These are phyloP conservation scores for Drosophila miranda DNA, from an alignment of 1,140 invertebrate species.

Conservation along the genomic window DNA sequence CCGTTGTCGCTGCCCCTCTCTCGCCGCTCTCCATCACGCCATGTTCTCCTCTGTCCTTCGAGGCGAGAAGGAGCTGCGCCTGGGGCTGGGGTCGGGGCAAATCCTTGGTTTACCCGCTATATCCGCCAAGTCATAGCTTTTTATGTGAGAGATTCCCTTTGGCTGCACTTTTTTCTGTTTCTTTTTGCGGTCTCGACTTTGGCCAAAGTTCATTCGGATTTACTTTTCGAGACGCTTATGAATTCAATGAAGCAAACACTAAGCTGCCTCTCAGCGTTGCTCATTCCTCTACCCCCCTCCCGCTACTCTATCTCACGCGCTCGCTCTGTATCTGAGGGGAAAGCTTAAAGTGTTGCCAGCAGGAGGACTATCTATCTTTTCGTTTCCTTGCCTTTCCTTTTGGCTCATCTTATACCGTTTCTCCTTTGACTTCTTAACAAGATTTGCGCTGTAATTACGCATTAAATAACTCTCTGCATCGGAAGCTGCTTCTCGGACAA, in stretches of 20 bases:
- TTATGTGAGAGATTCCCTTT: conserved; percentile 32
- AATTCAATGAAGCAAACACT: conserved; percentile 72
- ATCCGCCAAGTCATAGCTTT: conserved; percentile 26
- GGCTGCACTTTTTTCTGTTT: conserved; percentile 18
- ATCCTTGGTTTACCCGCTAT: conserved; percentile 41
- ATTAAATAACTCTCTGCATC: conserved; percentile 66
- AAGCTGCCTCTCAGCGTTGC: conserved; percentile 57
- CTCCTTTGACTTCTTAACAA: conserved; percentile 50
- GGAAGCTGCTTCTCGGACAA: not conserved
- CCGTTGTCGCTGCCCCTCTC: conserved; percentile 16
- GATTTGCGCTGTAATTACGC: conserved; percentile 72
- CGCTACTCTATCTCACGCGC: not conserved
- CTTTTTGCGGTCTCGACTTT: conserved; percentile 26
- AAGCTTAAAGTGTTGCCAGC: conserved; percentile 35
- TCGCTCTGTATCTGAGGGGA: not conserved
- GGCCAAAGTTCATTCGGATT: conserved; percentile 48
- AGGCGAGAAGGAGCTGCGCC: not conserved
- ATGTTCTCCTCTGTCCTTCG: not conserved
- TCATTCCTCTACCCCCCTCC: conserved; percentile 21
- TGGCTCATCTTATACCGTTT: conserved; percentile 13
- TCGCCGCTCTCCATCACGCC: too few relatives aligned
- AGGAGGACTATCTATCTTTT: conserved; percentile 28
- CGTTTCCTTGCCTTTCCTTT: not conserved
- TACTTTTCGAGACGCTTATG: conserved; percentile 62
- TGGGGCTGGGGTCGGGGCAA: not conserved